phyloP scores from a whole-genome alignment of 1,140 invertebrate species.

The Drosophila kurseongensis region DNA sequence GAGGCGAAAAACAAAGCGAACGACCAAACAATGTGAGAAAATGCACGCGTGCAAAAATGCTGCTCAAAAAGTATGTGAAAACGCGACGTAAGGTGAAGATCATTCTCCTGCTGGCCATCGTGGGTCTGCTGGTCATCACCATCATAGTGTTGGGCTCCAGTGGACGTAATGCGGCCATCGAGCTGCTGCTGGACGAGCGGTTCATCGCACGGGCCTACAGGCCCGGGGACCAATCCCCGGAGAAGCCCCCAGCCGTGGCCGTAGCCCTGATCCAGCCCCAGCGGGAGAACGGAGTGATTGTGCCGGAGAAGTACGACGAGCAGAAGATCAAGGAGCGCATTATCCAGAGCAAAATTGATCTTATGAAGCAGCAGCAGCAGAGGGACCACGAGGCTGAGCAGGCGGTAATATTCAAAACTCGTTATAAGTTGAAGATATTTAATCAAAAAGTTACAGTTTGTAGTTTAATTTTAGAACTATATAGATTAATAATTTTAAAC shows the following conservation, averaged over 20 bases:
- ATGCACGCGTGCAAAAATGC: conserved; percentile 70
- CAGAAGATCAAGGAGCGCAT: conserved; percentile 79
- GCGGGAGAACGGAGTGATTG: conserved; percentile 71
- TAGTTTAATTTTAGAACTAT: too few relatives aligned
- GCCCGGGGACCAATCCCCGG: conserved; percentile 36
- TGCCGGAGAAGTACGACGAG: conserved; percentile 83
- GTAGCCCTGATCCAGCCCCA: conserved; percentile 55
- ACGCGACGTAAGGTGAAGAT: conserved; percentile 83
- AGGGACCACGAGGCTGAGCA: conserved; percentile 58
- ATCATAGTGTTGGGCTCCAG: conserved; percentile 69
- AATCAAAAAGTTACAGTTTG: too few relatives aligned
- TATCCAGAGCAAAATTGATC: conserved; percentile 75
- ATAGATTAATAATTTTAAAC: too few relatives aligned
- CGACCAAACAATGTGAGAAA: conserved; percentile 64
- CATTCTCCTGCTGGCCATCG: conserved; percentile 70
- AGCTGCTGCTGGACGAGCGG: conserved; percentile 72
- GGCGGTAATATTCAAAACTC: conserved; percentile 14
- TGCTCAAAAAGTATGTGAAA: conserved; percentile 83
- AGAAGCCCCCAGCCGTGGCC: conserved; percentile 29
- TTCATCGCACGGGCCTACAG: conserved; percentile 76
- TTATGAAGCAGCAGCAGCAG: conserved; percentile 71
- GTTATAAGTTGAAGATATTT: too few relatives aligned
- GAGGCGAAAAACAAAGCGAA: conserved; percentile 27
- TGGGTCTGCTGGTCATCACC: conserved; percentile 74
- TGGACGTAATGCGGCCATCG: conserved; percentile 50